These are phyloP conservation scores for Phanerotoma sp. DNA, from an alignment of 2,888 invertebrate species.

Conservation along the genomic window DNA sequence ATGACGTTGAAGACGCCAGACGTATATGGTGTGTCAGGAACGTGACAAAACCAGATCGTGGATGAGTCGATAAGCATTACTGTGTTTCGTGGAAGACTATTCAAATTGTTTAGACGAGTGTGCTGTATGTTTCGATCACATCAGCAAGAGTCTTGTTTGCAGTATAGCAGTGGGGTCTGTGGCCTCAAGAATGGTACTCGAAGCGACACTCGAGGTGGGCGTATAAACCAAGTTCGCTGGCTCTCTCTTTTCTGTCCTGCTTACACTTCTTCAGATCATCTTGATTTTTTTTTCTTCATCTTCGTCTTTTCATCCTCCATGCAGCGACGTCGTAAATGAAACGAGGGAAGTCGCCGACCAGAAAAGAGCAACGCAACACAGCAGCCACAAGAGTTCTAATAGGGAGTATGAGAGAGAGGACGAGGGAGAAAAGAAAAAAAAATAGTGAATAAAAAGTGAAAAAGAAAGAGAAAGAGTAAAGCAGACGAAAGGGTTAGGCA, in stretches of 20 bases:
- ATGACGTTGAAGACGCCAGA: too few relatives aligned
- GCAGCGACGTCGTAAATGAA: constrained; percentile 37
- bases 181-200: constrained; percentile 33
- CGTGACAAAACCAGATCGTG: too few relatives aligned
- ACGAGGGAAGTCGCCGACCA: constrained; percentile 26
- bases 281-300: constrained; percentile 23
- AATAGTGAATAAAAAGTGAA: not conserved
- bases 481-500: constrained; percentile 31
- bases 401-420: constrained; percentile 7
- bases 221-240: constrained; percentile 35
- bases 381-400: constrained; percentile 5
- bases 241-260: constrained; percentile 11
- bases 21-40: too few relatives aligned
- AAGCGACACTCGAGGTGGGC: constrained; percentile 45
- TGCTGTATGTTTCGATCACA: not conserved
- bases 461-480: constrained; percentile 19
- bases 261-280: constrained; percentile 9
- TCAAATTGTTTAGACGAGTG: constrained; percentile 16
- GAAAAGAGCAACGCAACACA: constrained; percentile 19
- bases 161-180: constrained; percentile 14
- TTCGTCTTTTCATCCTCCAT: constrained; percentile 13
- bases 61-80: constrained; percentile 7
- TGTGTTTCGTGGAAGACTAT: not conserved
- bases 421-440: constrained; percentile 9
- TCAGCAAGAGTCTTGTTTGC: constrained; percentile 7